phyloP scores from a whole-genome alignment of 2,888 invertebrate species.

The Branchinecta sandiegonensis region DNA sequence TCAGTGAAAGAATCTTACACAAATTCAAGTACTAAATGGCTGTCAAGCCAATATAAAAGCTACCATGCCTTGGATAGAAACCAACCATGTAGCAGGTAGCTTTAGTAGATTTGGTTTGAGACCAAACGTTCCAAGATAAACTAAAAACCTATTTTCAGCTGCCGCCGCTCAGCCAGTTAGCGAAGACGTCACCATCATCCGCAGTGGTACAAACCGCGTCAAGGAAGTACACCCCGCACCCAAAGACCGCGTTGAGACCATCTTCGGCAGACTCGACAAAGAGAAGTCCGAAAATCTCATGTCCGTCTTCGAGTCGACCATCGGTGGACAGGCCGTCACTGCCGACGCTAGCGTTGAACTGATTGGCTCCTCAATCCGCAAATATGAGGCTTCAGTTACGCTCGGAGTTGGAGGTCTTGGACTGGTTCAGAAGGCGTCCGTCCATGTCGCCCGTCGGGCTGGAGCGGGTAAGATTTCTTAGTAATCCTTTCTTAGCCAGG shows the following conservation, averaged over 20 bases:
- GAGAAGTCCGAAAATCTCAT: conserved; percentile 5
- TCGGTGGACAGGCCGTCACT: conserved; percentile 1
- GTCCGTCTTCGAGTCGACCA: conserved; percentile 6
- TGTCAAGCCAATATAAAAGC: too few relatives aligned
- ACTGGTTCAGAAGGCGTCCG: not conserved
- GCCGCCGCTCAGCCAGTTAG: not conserved
- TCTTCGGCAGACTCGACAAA: not conserved
- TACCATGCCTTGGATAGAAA: too few relatives aligned
- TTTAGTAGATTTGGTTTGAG: too few relatives aligned
- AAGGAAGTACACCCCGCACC: not conserved
- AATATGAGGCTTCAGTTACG: conserved; percentile 3
- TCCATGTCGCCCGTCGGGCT: not conserved
- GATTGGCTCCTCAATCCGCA: not conserved
- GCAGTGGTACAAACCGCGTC: not conserved
- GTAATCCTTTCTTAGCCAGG: too few relatives aligned
- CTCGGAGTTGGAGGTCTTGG: conserved; percentile 4
- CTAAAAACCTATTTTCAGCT: not conserved
- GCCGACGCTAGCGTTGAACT: not conserved
- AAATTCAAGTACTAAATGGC: too few relatives aligned
- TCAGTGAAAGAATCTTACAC: too few relatives aligned
- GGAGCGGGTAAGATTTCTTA: too few relatives aligned
- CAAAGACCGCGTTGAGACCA: conserved; percentile 1
- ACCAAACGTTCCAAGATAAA: too few relatives aligned
- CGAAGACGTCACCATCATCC: conserved; percentile 7
- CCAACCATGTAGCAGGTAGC: too few relatives aligned